A percentile compares a stretch with the other conserved stretches of the same genome.
Conservation (phyloP, 2,888 invertebrate genomes). For the Coleophora deauratella region DNA sequence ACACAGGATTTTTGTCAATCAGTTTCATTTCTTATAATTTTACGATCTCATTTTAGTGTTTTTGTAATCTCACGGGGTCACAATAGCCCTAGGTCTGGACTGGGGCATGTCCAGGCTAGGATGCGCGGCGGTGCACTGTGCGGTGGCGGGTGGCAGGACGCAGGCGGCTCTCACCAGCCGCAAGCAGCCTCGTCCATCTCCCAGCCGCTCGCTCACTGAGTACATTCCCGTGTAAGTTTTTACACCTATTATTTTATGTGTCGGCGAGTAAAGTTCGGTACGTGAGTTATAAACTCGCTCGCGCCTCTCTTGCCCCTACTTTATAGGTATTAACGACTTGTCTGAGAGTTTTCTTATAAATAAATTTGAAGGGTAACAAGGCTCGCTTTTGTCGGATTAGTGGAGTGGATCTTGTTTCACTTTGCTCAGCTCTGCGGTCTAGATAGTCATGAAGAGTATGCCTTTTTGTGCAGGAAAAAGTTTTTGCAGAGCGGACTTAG, state of each 20-base stretch:
- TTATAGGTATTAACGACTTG: slow-evolving; percentile 76
- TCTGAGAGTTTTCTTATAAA: slow-evolving; percentile 75
- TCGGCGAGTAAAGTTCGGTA: slow-evolving; percentile 75
- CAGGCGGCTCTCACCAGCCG: slow-evolving; percentile 11
- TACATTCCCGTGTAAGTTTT: slow-evolving; percentile 75
- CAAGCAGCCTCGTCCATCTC: slow-evolving; percentile 63
- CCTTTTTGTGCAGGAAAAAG: slow-evolving; percentile 30
- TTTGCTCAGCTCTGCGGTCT: slow-evolving; percentile 61
- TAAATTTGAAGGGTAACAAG: slow-evolving; percentile 75
- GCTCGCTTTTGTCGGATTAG: slow-evolving; percentile 75
- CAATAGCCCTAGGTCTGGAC: too few relatives aligned
- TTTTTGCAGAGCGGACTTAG: slow-evolving; percentile 4
- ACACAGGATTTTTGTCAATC: too few relatives aligned
- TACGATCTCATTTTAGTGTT: too few relatives aligned
- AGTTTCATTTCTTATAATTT: too few relatives aligned
- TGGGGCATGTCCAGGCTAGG: neutral
- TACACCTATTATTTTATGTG: slow-evolving; percentile 76
- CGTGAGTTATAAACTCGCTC: slow-evolving; percentile 75
- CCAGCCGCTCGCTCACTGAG: slow-evolving; percentile 66
- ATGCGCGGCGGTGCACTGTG: slow-evolving; percentile 21
- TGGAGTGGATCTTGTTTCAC: slow-evolving; percentile 74
- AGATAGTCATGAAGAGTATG: slow-evolving; percentile 51
- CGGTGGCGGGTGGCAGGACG: neutral
- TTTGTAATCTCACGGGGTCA: too few relatives aligned
- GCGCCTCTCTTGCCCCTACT: slow-evolving; percentile 74